These are phyloP conservation scores for Ephydatia muelleri DNA, from an alignment of 37 sponge, comb jelly and placozoan species.

Conservation along the genomic window DNA sequence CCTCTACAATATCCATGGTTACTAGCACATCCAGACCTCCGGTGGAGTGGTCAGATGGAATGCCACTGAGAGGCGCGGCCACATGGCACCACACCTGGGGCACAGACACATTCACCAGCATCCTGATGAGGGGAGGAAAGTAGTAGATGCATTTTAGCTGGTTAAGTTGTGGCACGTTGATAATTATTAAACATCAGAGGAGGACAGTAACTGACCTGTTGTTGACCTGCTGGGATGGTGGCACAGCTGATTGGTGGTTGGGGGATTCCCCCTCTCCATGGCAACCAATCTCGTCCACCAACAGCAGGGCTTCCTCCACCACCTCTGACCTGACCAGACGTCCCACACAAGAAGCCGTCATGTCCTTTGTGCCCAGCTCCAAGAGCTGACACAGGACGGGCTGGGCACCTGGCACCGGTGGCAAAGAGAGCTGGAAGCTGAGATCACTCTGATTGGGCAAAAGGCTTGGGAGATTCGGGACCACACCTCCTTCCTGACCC, in stretches of 20 bases:
- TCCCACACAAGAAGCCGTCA: slow-evolving; percentile 10
- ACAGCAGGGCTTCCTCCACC: slow-evolving; percentile 14
- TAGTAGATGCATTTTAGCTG: too few species aligned
- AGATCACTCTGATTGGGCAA: slow-evolving; percentile 20
- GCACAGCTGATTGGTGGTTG: neutral
- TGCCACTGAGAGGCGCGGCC: slow-evolving; percentile 25
- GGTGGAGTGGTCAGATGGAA: slow-evolving; percentile 4
- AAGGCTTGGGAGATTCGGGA: slow-evolving; percentile 10
- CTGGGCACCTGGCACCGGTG: neutral
- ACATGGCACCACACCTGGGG: slow-evolving; percentile 39
- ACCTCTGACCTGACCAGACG: slow-evolving; percentile 18
- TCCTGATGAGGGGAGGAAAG: too few species aligned
- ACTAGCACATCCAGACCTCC: slow-evolving; percentile 43
- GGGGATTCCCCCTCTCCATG: neutral
- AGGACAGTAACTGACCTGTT: too few species aligned
- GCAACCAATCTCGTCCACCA: slow-evolving; percentile 32
- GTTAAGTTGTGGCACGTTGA: too few species aligned
- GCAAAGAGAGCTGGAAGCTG: slow-evolving; percentile 1
- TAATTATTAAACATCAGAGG: too few species aligned
- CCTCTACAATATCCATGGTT: too few species aligned
- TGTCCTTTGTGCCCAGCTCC: slow-evolving; percentile 17
- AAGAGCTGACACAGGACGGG: slow-evolving; percentile 10
- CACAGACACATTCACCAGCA: slow-evolving; percentile 18
- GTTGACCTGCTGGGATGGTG: too few species aligned
- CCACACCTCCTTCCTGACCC: neutral